These are phyloP conservation scores for Synodontis membranacea DNA, from an alignment of 2,113 vertebrate genomes.

Conservation along the genomic window DNA sequence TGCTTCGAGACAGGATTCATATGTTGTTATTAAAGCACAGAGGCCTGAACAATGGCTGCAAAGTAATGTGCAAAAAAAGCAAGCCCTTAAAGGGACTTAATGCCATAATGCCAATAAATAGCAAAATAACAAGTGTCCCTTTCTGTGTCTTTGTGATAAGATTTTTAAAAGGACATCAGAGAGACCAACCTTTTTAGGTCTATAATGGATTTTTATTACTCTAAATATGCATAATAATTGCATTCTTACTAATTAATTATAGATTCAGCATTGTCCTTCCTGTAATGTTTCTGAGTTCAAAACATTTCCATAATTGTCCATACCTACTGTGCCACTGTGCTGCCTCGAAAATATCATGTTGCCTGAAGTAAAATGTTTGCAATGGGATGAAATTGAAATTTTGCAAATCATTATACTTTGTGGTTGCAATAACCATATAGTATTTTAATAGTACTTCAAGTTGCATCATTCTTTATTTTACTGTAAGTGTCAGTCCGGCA, in stretches of 20 bases:
- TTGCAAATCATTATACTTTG: not conserved
- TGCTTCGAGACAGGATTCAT: slow-evolving; percentile 86
- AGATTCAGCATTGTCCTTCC: slow-evolving; percentile 83
- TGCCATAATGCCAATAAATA: slow-evolving; percentile 79
- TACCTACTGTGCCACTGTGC: not conserved
- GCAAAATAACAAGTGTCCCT: slow-evolving; percentile 73
- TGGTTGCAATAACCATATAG: not conserved
- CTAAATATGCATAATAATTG: slow-evolving; percentile 91
- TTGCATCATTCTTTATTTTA: not conserved
- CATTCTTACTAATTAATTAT: slow-evolving; percentile 84
- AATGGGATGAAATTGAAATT: not conserved
- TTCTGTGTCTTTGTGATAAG: slow-evolving; percentile 73
- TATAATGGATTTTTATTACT: slow-evolving; percentile 98
- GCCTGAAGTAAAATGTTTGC: not conserved
- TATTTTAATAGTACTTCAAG: not conserved
- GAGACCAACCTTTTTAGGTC: slow-evolving; percentile 68
- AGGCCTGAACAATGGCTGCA: slow-evolving; percentile 78
- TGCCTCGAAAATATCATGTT: not conserved
- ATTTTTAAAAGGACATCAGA: slow-evolving; percentile 78
- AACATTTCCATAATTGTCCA: slow-evolving; percentile 31
- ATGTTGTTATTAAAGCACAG: slow-evolving; percentile 87
- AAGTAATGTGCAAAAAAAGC: slow-evolving; percentile 81
- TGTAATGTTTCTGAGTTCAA: slow-evolving; percentile 61
- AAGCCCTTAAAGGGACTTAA: slow-evolving; percentile 76
- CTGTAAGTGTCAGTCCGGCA: not conserved